phyloP scores from a whole-genome alignment of 2,113 vertebrate species.

The Antigone vipio region DNA sequence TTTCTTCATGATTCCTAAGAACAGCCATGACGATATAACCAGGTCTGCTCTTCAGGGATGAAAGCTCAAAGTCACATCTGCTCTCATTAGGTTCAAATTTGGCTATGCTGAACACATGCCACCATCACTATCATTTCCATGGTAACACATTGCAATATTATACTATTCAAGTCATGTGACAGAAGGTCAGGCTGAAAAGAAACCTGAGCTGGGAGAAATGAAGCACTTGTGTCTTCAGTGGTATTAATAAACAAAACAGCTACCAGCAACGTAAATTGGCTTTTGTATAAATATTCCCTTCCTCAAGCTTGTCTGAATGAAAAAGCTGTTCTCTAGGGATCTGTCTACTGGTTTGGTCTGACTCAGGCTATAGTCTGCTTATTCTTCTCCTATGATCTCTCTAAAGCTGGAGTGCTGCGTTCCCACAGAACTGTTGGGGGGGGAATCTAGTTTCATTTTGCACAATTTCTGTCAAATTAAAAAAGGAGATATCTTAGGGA shows the following conservation, averaged over 20 bases:
- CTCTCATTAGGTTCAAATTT: slow-evolving; percentile 51
- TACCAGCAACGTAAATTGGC: slow-evolving; percentile 70
- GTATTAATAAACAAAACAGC: slow-evolving; percentile 52
- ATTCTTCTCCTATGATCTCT: not conserved
- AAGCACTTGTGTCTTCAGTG: slow-evolving; percentile 8
- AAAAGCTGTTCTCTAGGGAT: slow-evolving; percentile 56
- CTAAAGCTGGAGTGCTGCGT: not conserved
- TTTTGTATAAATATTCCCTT: slow-evolving; percentile 66
- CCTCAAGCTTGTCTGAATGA: slow-evolving; percentile 55
- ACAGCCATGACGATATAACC: not conserved
- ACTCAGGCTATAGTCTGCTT: not conserved
- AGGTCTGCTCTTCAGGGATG: not conserved
- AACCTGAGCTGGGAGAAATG: slow-evolving; percentile 24
- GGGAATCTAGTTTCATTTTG: not conserved
- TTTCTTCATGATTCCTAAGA: not conserved
- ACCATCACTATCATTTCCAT: slow-evolving; percentile 48
- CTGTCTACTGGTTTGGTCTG: not conserved
- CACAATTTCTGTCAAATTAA: not conserved
- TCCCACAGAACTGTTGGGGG: not conserved
- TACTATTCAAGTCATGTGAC: slow-evolving; percentile 12
- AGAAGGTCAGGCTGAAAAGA: slow-evolving; percentile 46
- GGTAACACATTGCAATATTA: slow-evolving; percentile 42
- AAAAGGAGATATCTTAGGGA: not conserved
- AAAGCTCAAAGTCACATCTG: slow-evolving; percentile 30
- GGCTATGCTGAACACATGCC: slow-evolving; percentile 48